Conservation (phyloP, 2,113 vertebrate genomes). For the Oreocharis arfaki region DNA sequence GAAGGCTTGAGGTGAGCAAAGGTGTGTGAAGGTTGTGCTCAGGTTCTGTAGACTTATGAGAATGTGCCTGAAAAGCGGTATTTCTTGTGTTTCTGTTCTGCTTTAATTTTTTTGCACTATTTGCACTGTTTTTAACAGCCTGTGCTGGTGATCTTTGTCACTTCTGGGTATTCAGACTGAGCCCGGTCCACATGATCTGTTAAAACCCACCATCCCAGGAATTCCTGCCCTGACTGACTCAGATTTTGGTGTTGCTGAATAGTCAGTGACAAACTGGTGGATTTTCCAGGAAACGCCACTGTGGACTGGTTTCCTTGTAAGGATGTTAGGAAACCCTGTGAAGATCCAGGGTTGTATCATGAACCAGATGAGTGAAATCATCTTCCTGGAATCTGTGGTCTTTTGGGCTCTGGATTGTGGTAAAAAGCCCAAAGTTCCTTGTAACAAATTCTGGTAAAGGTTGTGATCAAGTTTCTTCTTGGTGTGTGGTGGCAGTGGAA, state of each 20-base stretch:
- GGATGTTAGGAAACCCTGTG: conserved; percentile 28
- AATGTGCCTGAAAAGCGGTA: neutral
- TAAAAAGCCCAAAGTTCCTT: conserved; percentile 9
- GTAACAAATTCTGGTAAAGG: neutral
- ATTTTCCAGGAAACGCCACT: conserved; percentile 70
- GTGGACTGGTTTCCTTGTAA: conserved; percentile 23
- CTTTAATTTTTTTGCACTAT: neutral
- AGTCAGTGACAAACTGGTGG: conserved; percentile 14
- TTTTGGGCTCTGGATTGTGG: conserved; percentile 22
- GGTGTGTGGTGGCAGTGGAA: neutral
- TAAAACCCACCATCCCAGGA: conserved; percentile 1
- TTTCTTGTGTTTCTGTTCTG: neutral
- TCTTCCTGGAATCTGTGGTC: conserved; percentile 73
- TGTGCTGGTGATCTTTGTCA: neutral
- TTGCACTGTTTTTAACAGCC: neutral
- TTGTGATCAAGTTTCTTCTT: neutral
- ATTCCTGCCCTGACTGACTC: conserved; percentile 48
- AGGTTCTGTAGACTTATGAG: neutral
- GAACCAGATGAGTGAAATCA: conserved; percentile 67
- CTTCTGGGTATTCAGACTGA: neutral
- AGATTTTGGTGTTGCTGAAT: conserved; percentile 34
- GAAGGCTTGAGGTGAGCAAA: neutral
- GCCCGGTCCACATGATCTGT: neutral
- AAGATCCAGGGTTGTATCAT: conserved; percentile 54
- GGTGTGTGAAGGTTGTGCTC: neutral